Conservation (phyloP, 2,888 invertebrate species). For the Saturnia pavonia region DNA sequence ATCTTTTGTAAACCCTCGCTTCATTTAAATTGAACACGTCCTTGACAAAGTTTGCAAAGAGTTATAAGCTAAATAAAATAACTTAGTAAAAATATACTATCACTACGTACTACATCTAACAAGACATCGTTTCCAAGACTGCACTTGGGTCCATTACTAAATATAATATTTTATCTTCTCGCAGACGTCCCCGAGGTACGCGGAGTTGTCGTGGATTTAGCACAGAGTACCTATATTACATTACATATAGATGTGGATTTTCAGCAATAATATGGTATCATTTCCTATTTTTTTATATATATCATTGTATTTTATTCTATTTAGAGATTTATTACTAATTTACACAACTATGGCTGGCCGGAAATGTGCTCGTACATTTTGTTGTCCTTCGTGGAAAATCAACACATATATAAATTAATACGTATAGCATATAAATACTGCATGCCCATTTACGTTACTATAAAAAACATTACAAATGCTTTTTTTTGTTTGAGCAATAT, state of each 20-base stretch:
- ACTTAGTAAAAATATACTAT: background rate
- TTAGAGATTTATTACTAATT: background rate
- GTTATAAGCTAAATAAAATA: too few species aligned
- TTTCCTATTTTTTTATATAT: background rate
- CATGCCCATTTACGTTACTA: too few species aligned
- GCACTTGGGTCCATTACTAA: constrained; percentile 27
- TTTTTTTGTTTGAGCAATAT: too few species aligned
- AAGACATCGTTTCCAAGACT: constrained; percentile 17
- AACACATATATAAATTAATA: too few species aligned
- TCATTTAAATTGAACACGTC: background rate
- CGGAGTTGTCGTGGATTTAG: constrained; percentile 23
- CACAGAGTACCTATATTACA: constrained; percentile 20
- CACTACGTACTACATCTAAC: background rate
- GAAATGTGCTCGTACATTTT: too few species aligned
- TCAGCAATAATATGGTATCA: background rate
- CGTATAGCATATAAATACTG: too few species aligned
- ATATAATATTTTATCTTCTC: constrained; percentile 28
- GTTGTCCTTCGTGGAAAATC: too few species aligned
- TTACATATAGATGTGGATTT: background rate
- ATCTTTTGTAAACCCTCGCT: background rate
- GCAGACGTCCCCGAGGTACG: constrained; percentile 20
- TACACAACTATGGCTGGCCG: too few species aligned
- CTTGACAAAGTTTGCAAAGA: too few species aligned
- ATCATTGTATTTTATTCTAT: background rate
- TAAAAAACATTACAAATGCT: too few species aligned